These are phyloP conservation scores for Notothenia coriiceps DNA, from an alignment of 2,113 vertebrate species.

Conservation along the genomic window DNA sequence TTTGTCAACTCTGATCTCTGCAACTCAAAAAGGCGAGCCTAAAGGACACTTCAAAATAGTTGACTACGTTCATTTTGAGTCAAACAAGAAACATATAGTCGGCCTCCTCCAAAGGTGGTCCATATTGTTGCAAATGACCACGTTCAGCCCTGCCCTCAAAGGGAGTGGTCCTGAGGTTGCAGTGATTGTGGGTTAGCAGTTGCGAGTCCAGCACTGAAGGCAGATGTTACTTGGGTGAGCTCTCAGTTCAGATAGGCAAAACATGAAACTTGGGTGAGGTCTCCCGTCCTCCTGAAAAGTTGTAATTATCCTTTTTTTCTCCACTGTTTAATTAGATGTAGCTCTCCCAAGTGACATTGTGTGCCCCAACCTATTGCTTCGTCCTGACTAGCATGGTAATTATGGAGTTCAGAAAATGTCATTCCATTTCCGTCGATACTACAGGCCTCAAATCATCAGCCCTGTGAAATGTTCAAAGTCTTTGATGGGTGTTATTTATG, in stretches of 20 bases:
- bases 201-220: conserved; percentile 31
- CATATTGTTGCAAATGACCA: conserved; percentile 57
- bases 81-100: background rate
- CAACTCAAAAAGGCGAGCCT: conserved; percentile 3
- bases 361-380: conserved; percentile 50
- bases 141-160: conserved; percentile 46
- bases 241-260: conserved; percentile 38
- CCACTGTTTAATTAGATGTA: conserved; percentile 75
- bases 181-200: conserved; percentile 66
- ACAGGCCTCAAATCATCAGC: conserved; percentile 71
- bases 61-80: background rate
- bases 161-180: conserved; percentile 70
- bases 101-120: conserved; percentile 63
- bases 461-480: conserved; percentile 65
- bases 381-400: conserved; percentile 62
- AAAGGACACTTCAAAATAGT: conserved; percentile 19
- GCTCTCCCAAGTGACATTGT: conserved; percentile 57
- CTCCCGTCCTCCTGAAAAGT: conserved; percentile 51
- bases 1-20: conserved; percentile 17
- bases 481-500: conserved; percentile 59
- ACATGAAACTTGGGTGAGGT: conserved; percentile 73
- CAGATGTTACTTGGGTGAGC: conserved; percentile 65
- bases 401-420: conserved; percentile 57
- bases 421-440: conserved; percentile 61
- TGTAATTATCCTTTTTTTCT: conserved; percentile 65